Evolutionary conservation across 1,140 invertebrate genomes (phyloP).

Genomic region (Bombus impatiens): DNA sequence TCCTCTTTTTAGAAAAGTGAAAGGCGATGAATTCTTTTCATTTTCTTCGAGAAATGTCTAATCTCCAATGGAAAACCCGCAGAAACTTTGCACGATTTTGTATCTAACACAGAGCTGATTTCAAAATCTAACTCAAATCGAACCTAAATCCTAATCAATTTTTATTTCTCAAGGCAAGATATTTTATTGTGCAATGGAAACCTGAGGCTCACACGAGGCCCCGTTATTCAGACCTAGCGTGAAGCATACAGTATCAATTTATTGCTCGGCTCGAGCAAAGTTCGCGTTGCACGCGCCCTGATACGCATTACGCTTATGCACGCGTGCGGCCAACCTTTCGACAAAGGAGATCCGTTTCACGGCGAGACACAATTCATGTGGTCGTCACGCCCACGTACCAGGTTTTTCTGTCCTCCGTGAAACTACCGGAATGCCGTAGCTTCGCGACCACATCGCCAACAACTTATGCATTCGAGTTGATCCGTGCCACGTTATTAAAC

Average conservation of each 20-base stretch:
- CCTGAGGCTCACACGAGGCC: background rate
- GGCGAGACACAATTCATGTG: conserved; percentile 41
- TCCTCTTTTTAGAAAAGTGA: too few relatives aligned
- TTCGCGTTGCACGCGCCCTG: background rate
- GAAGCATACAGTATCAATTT: conserved; percentile 34
- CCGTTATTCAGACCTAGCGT: background rate
- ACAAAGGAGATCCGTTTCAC: conserved; percentile 42
- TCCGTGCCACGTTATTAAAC: background rate
- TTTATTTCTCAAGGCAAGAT: too few relatives aligned
- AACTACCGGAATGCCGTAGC: conserved; percentile 43
- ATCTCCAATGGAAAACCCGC: too few relatives aligned
- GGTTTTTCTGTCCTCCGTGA: conserved; percentile 14
- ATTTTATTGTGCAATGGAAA: too few relatives aligned
- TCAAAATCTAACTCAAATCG: too few relatives aligned
- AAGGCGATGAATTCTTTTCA: too few relatives aligned
- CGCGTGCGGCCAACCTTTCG: conserved; percentile 18
- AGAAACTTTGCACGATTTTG: too few relatives aligned
- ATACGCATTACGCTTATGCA: background rate
- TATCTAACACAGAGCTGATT: too few relatives aligned
- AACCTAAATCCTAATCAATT: too few relatives aligned
- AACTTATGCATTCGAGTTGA: background rate
- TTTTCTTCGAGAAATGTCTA: too few relatives aligned
- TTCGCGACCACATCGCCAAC: conserved; percentile 3
- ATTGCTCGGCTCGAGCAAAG: background rate
- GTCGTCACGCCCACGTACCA: conserved; percentile 43